A percentile compares a stretch with the other conserved stretches of the same genome.
Conservation (phyloP, 2,888 invertebrate genomes). For the Athrips mouffetella region DNA sequence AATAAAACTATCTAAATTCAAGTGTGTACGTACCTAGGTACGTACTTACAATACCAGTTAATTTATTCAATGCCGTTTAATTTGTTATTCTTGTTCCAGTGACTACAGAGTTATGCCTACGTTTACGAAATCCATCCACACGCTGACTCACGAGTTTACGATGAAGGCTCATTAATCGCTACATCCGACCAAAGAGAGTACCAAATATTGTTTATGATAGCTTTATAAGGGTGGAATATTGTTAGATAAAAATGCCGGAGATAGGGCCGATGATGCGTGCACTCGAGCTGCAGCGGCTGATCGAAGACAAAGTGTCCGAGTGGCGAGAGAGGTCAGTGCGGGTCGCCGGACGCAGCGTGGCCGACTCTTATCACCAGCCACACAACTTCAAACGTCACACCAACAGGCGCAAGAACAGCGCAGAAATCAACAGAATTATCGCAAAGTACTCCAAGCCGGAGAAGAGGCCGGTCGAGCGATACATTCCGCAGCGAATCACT, state of each 20-base stretch:
- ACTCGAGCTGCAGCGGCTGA: conserved; percentile 68
- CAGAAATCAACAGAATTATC: conserved; percentile 76
- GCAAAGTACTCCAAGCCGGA: conserved; percentile 71
- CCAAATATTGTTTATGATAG: conserved; percentile 17
- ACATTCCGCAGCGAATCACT: conserved; percentile 35
- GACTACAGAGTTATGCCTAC: conserved; percentile 13
- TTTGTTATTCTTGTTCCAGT: conserved; percentile 17
- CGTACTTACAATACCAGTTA: no score
- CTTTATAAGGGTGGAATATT: conserved; percentile 17
- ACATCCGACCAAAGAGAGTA: conserved; percentile 27
- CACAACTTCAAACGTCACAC: conserved; percentile 72
- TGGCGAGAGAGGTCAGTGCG: conserved; percentile 74
- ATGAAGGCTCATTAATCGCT: not conserved
- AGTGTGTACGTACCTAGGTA: conserved; percentile 6
- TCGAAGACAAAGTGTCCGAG: conserved; percentile 74
- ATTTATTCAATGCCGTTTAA: not conserved
- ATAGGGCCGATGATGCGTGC: conserved; percentile 73
- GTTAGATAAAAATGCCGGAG: conserved; percentile 62
- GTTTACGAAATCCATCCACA: conserved; percentile 4
- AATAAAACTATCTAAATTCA: conserved; percentile 12
- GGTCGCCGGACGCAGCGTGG: conserved; percentile 65
- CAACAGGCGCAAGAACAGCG: conserved; percentile 72
- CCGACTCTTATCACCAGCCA: conserved; percentile 74
- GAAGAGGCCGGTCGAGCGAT: conserved; percentile 59
- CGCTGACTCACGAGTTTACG: conserved; percentile 1